Percentiles rank a stretch among this genome's conserved stretches.
Evolutionary conservation across 1,140 invertebrate genomes (phyloP).

Genomic region (Eurytemora carolleeae): DNA sequence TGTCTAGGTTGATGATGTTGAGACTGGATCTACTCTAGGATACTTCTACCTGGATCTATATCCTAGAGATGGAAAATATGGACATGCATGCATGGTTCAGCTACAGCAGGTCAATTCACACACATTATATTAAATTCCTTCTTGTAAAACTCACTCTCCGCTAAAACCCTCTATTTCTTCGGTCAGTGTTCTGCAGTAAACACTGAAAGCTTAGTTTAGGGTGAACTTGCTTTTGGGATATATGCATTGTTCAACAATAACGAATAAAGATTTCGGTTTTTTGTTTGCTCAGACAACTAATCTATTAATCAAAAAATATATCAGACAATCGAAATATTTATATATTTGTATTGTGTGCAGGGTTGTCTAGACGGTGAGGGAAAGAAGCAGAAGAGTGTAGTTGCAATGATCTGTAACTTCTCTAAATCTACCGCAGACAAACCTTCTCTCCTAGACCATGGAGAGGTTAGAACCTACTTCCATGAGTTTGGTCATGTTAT

Average conservation of each 20-base stretch:
- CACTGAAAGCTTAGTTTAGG: too few relatives aligned
- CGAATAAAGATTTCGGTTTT: too few relatives aligned
- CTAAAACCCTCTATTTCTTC: too few relatives aligned
- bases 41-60: constrained; percentile 35
- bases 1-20: constrained; percentile 26
- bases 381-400: constrained; percentile 29
- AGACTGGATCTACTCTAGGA: constrained; percentile 26
- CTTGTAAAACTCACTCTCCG: too few relatives aligned
- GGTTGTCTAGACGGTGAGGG: constrained; percentile 17
- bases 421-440: constrained; percentile 31
- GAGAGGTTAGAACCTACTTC: constrained; percentile 36
- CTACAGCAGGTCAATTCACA: too few relatives aligned
- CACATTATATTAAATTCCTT: too few relatives aligned
- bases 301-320: background rate
- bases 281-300: constrained; percentile 24
- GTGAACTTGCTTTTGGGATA: too few relatives aligned
- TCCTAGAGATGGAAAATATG: constrained; percentile 35
- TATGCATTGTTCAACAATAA: too few relatives aligned
- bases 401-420: constrained; percentile 35
- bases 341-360: constrained; percentile 14
- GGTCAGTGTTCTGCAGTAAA: too few relatives aligned
- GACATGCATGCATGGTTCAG: constrained; percentile 31
- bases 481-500: constrained; percentile 39
- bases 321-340: background rate
- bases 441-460: constrained; percentile 32